A percentile compares a stretch with the other conserved stretches of the same genome.
Evolutionary conservation across 2,888 invertebrate genomes (phyloP).

Genomic region (Athetis lepigone): DNA sequence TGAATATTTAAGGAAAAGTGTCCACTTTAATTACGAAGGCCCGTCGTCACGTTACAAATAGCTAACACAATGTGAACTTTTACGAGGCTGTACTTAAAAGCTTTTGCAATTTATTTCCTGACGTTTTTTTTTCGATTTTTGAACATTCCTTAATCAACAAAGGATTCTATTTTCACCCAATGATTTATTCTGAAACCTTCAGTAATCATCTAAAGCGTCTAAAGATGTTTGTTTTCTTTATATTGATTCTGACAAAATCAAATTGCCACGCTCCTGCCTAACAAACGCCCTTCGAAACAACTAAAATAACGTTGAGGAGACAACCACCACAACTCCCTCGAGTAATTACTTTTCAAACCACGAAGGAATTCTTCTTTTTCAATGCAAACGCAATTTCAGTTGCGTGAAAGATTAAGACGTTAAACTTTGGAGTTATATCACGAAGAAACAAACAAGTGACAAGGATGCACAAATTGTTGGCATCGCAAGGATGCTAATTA

Average conservation of each 20-base stretch:
- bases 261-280: slow-evolving; percentile 40
- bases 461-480: slow-evolving; percentile 56
- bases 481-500: slow-evolving; percentile 47
- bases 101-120: slow-evolving; percentile 27
- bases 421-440: slow-evolving; percentile 32
- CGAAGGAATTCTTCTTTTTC: slow-evolving; percentile 49
- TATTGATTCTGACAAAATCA: slow-evolving; percentile 44
- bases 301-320: slow-evolving; percentile 39
- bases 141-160: slow-evolving; percentile 14
- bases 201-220: slow-evolving; percentile 31
- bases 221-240: slow-evolving; percentile 34
- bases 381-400: slow-evolving; percentile 35
- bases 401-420: slow-evolving; percentile 32
- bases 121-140: background rate
- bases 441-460: slow-evolving; percentile 40
- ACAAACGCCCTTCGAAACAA: slow-evolving; percentile 42
- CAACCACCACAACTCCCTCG: slow-evolving; percentile 51
- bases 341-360: slow-evolving; percentile 59
- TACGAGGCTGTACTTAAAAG: slow-evolving; percentile 26
- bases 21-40: background rate
- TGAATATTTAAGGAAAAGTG: slow-evolving; percentile 16
- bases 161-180: slow-evolving; percentile 14
- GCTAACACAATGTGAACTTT: slow-evolving; percentile 12
- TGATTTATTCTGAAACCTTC: slow-evolving; percentile 10
- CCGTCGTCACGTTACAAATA: slow-evolving; percentile 6